A percentile compares a stretch with the other conserved stretches of the same genome.
phyloP scores from a whole-genome alignment of 1,140 invertebrate species.

The Zaprionus gabonicus region DNA sequence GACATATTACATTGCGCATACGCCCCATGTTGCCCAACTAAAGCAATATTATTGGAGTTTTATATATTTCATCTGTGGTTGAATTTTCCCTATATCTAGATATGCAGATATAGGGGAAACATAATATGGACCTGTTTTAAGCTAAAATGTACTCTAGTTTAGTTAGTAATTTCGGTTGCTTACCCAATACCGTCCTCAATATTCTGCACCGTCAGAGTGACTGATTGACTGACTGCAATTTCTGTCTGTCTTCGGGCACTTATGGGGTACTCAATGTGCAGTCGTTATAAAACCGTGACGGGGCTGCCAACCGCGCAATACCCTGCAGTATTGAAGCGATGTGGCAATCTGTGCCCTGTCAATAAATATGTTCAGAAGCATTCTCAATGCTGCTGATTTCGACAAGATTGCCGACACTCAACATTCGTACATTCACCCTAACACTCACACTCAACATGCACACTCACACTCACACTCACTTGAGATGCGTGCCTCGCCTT shows the following conservation, averaged over 20 bases:
- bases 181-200: background rate
- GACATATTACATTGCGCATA: background rate
- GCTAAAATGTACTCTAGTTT: background rate
- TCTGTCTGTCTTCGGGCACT: background rate
- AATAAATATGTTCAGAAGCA: conserved; percentile 47
- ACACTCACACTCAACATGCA: conserved; percentile 42
- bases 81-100: background rate
- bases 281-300: conserved; percentile 2
- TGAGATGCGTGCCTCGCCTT: conserved; percentile 37
- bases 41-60: background rate
- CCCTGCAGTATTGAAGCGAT: background rate
- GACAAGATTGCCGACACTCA: conserved; percentile 26
- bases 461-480: conserved; percentile 59
- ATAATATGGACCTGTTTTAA: background rate
- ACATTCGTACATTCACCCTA: conserved; percentile 14
- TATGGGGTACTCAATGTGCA: background rate
- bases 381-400: conserved; percentile 46
- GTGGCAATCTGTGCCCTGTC: background rate
- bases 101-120: too few relatives aligned
- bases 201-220: background rate
- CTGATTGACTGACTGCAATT: conserved; percentile 8
- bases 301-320: background rate
- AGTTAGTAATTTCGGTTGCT: background rate
- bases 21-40: background rate
- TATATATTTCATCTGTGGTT: background rate